These are phyloP conservation scores for Macrosiphum euphorbiae DNA, from an alignment of 2,888 invertebrate species.

Conservation along the genomic window DNA sequence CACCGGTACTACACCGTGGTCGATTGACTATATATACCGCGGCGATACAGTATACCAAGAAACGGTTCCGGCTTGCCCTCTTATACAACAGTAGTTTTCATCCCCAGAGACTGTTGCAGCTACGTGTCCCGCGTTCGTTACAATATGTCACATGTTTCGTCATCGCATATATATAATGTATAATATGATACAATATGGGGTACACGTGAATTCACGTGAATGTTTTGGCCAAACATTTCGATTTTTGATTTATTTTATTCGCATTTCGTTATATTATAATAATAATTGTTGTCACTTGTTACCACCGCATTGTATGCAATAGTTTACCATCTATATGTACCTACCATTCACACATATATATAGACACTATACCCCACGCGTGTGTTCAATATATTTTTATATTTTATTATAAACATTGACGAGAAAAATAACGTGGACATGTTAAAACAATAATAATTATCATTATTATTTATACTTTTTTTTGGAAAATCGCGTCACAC, in stretches of 20 bases:
- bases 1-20: background rate
- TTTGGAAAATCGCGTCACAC: constrained; percentile 65
- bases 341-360: background rate
- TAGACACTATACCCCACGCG: background rate
- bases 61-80: background rate
- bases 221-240: background rate
- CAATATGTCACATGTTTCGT: background rate
- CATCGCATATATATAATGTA: background rate
- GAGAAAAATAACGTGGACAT: background rate
- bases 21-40: background rate
- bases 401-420: background rate
- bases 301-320: background rate
- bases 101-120: background rate
- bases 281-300: background rate
- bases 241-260: background rate
- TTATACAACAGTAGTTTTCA: constrained; percentile 9
- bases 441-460: constrained; percentile 44
- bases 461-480: constrained; percentile 67
- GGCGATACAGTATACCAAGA: background rate
- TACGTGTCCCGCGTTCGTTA: background rate
- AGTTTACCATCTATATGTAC: background rate
- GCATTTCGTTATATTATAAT: background rate
- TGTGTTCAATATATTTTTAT: background rate
- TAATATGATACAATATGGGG: background rate
- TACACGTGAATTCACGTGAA: background rate